Percentiles rank a stretch among this genome's conserved stretches.
These are phyloP conservation scores for Gerris lacustris DNA, from an alignment of 2,888 invertebrate genomes.

Conservation along the genomic window DNA sequence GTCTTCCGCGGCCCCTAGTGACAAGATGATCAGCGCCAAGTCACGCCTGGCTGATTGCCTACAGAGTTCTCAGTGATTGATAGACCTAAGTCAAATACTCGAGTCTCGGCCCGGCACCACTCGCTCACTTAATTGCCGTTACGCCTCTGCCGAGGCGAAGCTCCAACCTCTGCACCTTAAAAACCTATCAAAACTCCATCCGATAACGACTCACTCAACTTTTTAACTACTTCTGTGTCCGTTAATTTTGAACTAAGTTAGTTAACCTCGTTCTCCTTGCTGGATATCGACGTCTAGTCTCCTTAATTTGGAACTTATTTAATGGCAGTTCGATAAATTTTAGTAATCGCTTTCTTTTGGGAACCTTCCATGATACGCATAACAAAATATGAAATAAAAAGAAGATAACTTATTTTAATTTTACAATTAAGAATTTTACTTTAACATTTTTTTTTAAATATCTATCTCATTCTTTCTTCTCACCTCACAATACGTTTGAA, in stretches of 20 bases:
- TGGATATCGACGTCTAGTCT: background rate
- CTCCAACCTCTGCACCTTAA: background rate
- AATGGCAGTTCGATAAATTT: background rate
- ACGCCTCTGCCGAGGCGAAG: background rate
- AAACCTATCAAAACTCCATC: background rate
- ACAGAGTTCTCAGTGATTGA: background rate
- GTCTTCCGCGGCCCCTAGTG: background rate
- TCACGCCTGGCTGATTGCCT: constrained; percentile 1
- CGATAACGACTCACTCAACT: constrained; percentile 3
- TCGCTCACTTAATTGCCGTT: background rate
- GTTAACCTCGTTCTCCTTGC: background rate
- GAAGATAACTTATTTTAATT: too few relatives aligned
- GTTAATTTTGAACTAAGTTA: background rate
- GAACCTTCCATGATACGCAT: too few relatives aligned
- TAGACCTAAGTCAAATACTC: constrained; percentile 3
- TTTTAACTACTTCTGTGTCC: background rate
- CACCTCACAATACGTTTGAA: too few relatives aligned
- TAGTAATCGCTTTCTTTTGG: background rate
- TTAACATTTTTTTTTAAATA: too few relatives aligned
- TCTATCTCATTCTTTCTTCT: too few relatives aligned
- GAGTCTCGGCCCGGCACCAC: background rate
- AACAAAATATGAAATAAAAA: too few relatives aligned
- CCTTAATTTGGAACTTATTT: background rate
- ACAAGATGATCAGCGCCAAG: background rate
- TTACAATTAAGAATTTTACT: too few relatives aligned